phyloP scores from a whole-genome alignment of 2,113 vertebrate species.

The Varanus salvator region DNA sequence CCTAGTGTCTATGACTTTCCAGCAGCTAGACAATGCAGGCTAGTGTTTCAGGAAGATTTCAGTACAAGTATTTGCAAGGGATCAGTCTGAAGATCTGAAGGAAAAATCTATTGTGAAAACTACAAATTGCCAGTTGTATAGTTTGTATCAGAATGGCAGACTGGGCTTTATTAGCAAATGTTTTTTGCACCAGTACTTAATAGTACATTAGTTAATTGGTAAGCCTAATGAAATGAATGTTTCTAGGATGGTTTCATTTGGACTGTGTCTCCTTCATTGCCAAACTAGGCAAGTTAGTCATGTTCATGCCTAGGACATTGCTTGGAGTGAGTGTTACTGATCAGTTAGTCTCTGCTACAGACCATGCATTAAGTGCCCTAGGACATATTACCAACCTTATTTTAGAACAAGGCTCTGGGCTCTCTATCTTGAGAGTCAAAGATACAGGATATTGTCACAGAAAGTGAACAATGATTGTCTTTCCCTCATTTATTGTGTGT shows the following conservation, averaged over 20 bases:
- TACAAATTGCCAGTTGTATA: not conserved
- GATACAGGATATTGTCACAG: not conserved
- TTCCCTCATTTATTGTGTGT: not conserved
- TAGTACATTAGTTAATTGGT: not conserved
- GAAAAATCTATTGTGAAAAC: not conserved
- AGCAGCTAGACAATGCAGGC: not conserved
- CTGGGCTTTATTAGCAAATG: not conserved
- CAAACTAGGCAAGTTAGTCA: not conserved
- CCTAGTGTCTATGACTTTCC: too few relatives aligned
- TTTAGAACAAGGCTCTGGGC: conserved; percentile 1
- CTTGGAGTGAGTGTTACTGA: not conserved
- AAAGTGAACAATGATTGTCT: not conserved
- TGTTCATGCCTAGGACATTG: not conserved
- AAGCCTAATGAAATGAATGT: not conserved
- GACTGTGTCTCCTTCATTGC: not conserved
- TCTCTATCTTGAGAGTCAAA: not conserved
- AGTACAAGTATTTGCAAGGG: not conserved
- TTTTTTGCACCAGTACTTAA: not conserved
- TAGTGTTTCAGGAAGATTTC: not conserved
- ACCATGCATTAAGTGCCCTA: not conserved
- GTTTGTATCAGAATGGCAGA: not conserved
- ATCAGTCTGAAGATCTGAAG: not conserved
- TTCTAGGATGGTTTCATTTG: conserved; percentile 3
- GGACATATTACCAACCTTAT: not conserved
- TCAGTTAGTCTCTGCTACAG: not conserved